Conservation (phyloP, 1,140 invertebrate genomes). For the Contarinia nasturtii region DNA sequence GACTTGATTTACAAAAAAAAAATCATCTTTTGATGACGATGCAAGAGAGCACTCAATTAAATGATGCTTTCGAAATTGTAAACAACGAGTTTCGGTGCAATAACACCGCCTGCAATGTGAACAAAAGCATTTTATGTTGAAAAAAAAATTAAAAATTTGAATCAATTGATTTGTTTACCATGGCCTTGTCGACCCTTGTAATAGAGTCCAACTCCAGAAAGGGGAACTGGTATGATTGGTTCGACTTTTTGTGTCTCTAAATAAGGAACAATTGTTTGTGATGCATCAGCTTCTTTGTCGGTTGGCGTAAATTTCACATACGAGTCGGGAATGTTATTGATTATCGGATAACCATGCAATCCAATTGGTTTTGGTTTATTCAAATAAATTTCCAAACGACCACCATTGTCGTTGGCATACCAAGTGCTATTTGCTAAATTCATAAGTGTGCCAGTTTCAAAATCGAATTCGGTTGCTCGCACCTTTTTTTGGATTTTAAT, state of each 20-base stretch:
- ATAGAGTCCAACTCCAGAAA: slow-evolving; percentile 43
- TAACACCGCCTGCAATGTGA: slow-evolving; percentile 19
- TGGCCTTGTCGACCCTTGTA: slow-evolving; percentile 46
- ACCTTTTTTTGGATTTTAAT: slow-evolving; percentile 72
- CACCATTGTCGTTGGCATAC: slow-evolving; percentile 64
- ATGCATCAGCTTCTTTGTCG: slow-evolving; percentile 55
- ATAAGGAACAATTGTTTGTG: slow-evolving; percentile 71
- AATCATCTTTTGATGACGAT: no score
- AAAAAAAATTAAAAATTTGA: no score
- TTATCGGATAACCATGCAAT: not conserved
- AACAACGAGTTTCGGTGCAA: no score
- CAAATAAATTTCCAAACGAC: slow-evolving; percentile 37
- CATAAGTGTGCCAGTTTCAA: slow-evolving; percentile 45
- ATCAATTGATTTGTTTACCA: slow-evolving; percentile 59
- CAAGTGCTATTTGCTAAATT: slow-evolving; percentile 31
- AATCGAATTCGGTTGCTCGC: slow-evolving; percentile 58
- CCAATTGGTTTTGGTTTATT: slow-evolving; percentile 32
- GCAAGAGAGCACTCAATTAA: no score
- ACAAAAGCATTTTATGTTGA: slow-evolving; percentile 48
- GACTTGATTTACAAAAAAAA: no score
- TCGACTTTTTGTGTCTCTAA: slow-evolving; percentile 52
- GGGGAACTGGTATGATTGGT: slow-evolving; percentile 26
- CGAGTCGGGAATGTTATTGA: slow-evolving; percentile 31
- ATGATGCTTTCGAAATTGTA: no score
- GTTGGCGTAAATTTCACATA: slow-evolving; percentile 57